A percentile compares a stretch with the other conserved stretches of the same genome.
These are phyloP conservation scores for Lindbergichthys nudifrons DNA, from an alignment of 2,797 vertebrate species.

Conservation along the genomic window DNA sequence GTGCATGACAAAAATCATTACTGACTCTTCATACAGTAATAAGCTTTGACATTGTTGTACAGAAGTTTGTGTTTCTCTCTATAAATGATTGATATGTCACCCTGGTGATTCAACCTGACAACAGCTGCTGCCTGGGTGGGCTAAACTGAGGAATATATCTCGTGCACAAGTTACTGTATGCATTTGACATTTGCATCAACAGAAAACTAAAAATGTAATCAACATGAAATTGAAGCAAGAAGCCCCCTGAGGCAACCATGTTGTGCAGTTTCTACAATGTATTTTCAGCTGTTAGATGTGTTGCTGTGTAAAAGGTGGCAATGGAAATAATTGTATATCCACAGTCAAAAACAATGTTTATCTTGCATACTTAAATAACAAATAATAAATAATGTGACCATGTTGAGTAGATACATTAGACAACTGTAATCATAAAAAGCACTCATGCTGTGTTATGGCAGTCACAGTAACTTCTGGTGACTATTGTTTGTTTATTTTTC, in stretches of 20 bases:
- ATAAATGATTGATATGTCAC: background rate
- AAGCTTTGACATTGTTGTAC: background rate
- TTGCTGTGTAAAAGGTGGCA: background rate
- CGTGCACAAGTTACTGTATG: background rate
- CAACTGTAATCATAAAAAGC: background rate
- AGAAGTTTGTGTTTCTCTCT: conserved; percentile 5
- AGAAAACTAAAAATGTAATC: background rate
- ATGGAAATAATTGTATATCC: background rate
- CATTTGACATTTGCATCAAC: background rate
- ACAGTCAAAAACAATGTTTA: conserved; percentile 7
- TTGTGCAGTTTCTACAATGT: background rate
- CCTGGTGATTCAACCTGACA: background rate
- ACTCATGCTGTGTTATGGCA: background rate
- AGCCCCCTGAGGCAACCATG: background rate
- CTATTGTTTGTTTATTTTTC: background rate
- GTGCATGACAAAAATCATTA: conserved; percentile 10
- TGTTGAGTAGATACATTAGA: background rate
- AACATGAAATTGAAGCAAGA: background rate
- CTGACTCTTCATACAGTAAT: background rate
- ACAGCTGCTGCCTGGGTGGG: conserved; percentile 2
- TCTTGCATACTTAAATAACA: background rate
- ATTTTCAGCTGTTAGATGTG: background rate
- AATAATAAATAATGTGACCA: background rate
- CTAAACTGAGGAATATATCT: background rate
- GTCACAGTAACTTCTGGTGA: background rate